Percentiles rank a stretch among this genome's conserved stretches.
Evolutionary conservation across 2,888 invertebrate species (phyloP).

Genomic region (Frankliniella intonsa): DNA sequence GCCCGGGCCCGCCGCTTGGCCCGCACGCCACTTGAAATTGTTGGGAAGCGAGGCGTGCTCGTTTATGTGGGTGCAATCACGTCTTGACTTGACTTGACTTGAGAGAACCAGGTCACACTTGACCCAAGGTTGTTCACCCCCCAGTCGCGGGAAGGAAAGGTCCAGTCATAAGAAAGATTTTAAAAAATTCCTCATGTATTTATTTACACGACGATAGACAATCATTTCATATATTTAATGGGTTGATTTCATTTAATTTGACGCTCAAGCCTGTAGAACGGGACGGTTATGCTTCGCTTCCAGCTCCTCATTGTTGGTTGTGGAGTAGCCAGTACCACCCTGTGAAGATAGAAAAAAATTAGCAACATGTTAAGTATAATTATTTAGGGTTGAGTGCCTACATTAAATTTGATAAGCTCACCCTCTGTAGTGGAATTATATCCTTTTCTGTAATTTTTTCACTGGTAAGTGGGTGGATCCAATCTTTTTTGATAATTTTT

Average conservation of each 20-base stretch:
- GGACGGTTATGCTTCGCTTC: constrained; percentile 79
- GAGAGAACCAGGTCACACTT: no score
- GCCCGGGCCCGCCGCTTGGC: background rate
- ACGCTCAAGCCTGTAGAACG: constrained; percentile 68
- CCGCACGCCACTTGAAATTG: background rate
- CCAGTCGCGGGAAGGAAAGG: no score
- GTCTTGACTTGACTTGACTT: no score
- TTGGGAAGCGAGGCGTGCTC: background rate
- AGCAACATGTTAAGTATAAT: no score
- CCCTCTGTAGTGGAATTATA: constrained; percentile 85
- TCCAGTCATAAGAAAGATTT: background rate
- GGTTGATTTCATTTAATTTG: constrained; percentile 30
- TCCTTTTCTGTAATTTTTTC: constrained; percentile 82
- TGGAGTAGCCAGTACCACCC: constrained; percentile 94
- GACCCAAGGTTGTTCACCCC: no score
- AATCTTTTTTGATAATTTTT: constrained; percentile 92
- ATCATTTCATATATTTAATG: constrained; percentile 32
- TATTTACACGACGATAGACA: background rate
- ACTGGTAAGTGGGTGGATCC: constrained; percentile 89
- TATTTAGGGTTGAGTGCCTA: constrained; percentile 3
- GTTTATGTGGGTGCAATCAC: background rate
- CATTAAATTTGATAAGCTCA: constrained; percentile 45
- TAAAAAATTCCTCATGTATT: background rate
- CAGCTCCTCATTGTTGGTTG: constrained; percentile 70
- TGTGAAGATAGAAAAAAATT: constrained; percentile 45